These are phyloP conservation scores for Bradypodion pumilum DNA, from an alignment of 2,797 vertebrate species.

Conservation along the genomic window DNA sequence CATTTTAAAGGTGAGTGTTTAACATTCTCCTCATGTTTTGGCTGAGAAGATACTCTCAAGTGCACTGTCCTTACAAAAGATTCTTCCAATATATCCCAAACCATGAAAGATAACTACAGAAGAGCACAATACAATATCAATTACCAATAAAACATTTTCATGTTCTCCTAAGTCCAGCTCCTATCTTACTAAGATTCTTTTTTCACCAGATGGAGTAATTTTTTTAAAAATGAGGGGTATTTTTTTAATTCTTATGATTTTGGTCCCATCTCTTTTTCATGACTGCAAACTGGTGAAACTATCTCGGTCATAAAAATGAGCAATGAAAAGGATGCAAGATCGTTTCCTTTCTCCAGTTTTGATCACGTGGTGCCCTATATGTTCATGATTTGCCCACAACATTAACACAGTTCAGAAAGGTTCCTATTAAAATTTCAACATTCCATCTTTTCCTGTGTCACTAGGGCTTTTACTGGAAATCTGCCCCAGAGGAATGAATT, in stretches of 20 bases:
- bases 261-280: neutral
- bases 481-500: constrained; percentile 75
- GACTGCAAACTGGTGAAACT: constrained; percentile 27
- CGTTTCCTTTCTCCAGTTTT: neutral
- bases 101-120: neutral
- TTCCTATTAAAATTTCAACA: constrained; percentile 74
- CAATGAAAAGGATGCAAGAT: neutral
- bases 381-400: constrained; percentile 57
- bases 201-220: neutral
- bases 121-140: constrained; percentile 1
- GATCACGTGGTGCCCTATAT: constrained; percentile 41
- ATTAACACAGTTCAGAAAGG: constrained; percentile 65
- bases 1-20: constrained; percentile 24
- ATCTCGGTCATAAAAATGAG: constrained; percentile 45
- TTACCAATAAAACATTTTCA: constrained; percentile 12
- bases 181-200: constrained; percentile 9
- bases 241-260: neutral
- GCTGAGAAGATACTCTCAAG: constrained; percentile 78
- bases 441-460: constrained; percentile 67
- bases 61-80: constrained; percentile 55
- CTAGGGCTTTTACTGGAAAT: constrained; percentile 68
- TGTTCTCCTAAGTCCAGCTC: neutral
- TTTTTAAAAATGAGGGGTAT: neutral
- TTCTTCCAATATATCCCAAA: neutral
- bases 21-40: constrained; percentile 35